Evolutionary conservation across 1,140 invertebrate genomes (phyloP).

Genomic region (Meloidogyne chitwoodi): DNA sequence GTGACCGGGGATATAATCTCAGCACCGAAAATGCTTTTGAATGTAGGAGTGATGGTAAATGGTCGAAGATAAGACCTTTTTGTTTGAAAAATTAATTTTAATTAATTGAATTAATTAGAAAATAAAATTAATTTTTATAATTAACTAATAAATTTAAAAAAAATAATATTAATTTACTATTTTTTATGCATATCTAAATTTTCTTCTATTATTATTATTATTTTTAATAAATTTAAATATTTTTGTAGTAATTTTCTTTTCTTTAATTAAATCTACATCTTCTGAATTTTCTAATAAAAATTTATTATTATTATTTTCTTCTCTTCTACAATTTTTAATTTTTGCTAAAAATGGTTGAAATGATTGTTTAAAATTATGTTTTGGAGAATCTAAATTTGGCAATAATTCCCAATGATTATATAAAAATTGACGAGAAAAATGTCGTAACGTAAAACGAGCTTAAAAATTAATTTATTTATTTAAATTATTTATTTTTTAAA

Average conservation of each 20-base stretch:
- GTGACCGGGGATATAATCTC: conserved; percentile 24
- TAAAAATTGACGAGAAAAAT: neutral
- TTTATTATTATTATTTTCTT: neutral
- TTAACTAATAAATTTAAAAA: neutral
- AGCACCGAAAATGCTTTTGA: conserved; percentile 40
- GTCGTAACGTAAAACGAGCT: neutral
- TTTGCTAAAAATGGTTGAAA: neutral
- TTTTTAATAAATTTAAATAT: neutral
- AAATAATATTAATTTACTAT: neutral
- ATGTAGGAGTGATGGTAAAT: conserved; percentile 28
- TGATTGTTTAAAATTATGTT: neutral
- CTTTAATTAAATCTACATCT: neutral
- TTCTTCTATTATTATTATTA: neutral
- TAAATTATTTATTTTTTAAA: neutral
- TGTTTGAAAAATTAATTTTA: conserved; percentile 19
- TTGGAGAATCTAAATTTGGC: neutral
- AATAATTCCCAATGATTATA: conserved; percentile 5
- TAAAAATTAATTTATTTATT: neutral
- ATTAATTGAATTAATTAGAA: too few species aligned
- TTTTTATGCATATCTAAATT: neutral
- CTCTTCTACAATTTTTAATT: neutral
- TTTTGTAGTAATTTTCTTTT: neutral
- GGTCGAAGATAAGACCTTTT: conserved; percentile 23
- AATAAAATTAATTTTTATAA: too few species aligned
- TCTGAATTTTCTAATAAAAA: neutral